phyloP scores from a whole-genome alignment of 1,140 invertebrate genomes.

The Holotrichia oblita region DNA sequence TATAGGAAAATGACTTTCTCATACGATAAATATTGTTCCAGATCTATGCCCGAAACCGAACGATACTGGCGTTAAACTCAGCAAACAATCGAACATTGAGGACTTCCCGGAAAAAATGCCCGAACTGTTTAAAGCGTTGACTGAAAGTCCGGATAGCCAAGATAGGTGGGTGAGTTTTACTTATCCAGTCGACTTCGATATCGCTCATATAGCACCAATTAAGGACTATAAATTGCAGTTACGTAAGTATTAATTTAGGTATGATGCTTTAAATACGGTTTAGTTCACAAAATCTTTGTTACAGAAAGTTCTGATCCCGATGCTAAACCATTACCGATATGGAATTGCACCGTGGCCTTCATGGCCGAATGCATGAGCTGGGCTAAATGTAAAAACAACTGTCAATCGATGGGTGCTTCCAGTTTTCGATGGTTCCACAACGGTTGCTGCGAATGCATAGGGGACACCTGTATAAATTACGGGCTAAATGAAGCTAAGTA shows the following conservation, averaged over 20 bases:
- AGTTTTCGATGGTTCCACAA: conserved; percentile 93
- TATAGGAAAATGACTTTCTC: background rate
- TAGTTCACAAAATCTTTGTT: background rate
- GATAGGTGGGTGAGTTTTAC: conserved; percentile 82
- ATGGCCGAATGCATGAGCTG: conserved; percentile 90
- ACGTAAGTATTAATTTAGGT: conserved; percentile 66
- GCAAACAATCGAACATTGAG: conserved; percentile 87
- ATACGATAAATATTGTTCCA: conserved; percentile 59
- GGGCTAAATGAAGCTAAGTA: conserved; percentile 79
- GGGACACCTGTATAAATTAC: conserved; percentile 89
- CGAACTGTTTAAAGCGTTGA: conserved; percentile 83
- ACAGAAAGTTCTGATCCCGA: conserved; percentile 29
- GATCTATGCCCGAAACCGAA: conserved; percentile 91
- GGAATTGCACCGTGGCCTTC: conserved; percentile 94
- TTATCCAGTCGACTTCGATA: conserved; percentile 77
- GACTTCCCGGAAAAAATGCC: conserved; percentile 84
- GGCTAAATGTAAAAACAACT: conserved; percentile 84
- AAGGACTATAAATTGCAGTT: conserved; percentile 76
- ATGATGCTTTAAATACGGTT: background rate
- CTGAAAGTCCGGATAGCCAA: conserved; percentile 77
- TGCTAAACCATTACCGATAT: conserved; percentile 63
- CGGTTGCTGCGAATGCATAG: conserved; percentile 94
- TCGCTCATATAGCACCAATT: conserved; percentile 60
- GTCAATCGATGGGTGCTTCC: conserved; percentile 75
- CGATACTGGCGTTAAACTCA: conserved; percentile 73